Conservation (phyloP, 2,113 vertebrate species). For the Circaetus gallicus region DNA sequence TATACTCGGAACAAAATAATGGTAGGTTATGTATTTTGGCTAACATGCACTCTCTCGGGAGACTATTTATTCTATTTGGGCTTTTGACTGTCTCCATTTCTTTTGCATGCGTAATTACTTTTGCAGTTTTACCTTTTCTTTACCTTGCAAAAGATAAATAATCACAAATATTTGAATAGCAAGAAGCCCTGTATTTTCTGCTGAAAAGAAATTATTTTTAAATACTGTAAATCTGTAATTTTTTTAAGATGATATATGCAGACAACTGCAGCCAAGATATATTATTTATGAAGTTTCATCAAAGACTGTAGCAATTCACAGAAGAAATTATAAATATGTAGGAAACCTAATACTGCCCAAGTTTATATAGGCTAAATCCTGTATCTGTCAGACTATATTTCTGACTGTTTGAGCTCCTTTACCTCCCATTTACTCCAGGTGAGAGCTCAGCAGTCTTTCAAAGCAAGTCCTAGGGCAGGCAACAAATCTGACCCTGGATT, state of each 20-base stretch:
- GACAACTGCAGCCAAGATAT: not conserved
- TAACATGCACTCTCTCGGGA: not conserved
- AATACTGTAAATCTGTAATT: not conserved
- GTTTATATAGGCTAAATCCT: not conserved
- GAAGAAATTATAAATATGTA: constrained; percentile 1
- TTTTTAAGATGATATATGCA: not conserved
- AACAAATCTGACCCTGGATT: not conserved
- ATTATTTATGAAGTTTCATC: constrained; percentile 54
- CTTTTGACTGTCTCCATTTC: not conserved
- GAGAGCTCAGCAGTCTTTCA: not conserved
- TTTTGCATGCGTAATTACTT: not conserved
- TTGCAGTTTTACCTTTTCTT: not conserved
- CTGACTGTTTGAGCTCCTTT: not conserved
- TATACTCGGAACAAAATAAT: not conserved
- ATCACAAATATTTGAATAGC: not conserved
- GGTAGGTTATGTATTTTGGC: not conserved
- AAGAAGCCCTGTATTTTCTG: not conserved
- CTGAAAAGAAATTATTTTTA: not conserved
- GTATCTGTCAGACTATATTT: not conserved
- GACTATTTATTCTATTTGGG: not conserved
- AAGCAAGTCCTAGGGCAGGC: not conserved
- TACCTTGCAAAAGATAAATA: not conserved
- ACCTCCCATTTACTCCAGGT: not conserved
- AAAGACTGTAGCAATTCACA: constrained; percentile 16
- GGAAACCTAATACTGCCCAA: not conserved